phyloP scores from a whole-genome alignment of 1,140 invertebrate genomes.

The Idris sp. region DNA sequence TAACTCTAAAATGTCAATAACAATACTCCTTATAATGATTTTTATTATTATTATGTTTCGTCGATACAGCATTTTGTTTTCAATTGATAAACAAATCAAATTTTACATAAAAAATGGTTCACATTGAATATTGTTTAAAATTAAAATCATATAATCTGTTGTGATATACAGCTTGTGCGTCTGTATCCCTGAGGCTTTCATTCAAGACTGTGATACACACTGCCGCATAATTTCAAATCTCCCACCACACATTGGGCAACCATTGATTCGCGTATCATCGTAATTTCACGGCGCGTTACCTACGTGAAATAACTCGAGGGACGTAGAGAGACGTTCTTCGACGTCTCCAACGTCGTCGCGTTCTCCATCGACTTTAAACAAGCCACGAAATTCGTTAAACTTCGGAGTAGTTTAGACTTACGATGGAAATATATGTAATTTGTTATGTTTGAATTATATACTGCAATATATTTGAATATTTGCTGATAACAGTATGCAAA shows the following conservation, averaged over 20 bases:
- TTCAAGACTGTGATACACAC: slow-evolving; percentile 51
- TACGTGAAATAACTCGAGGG: slow-evolving; percentile 77
- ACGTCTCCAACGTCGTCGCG: slow-evolving; percentile 61
- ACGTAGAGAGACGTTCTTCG: slow-evolving; percentile 62
- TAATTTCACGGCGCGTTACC: slow-evolving; percentile 79
- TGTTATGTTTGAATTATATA: slow-evolving; percentile 23
- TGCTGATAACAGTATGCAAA: no score
- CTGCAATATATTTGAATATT: neutral
- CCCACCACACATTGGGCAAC: slow-evolving; percentile 64
- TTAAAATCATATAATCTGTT: slow-evolving; percentile 16
- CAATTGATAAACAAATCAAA: no score
- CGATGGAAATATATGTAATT: slow-evolving; percentile 47
- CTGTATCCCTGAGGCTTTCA: slow-evolving; percentile 53
- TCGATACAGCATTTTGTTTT: no score
- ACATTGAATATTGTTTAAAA: slow-evolving; percentile 22
- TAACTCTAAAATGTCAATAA: no score
- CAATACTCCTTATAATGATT: no score
- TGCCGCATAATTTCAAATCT: slow-evolving; percentile 61
- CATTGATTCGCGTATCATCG: slow-evolving; percentile 78
- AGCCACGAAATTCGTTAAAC: slow-evolving; percentile 78
- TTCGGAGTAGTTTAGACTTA: slow-evolving; percentile 64
- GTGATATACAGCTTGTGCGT: slow-evolving; percentile 37
- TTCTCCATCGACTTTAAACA: slow-evolving; percentile 75
- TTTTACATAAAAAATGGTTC: neutral
- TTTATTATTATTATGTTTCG: no score